These are phyloP conservation scores for Hirudinaria manillensis DNA, from an alignment of 2,888 invertebrate species.

Conservation along the genomic window DNA sequence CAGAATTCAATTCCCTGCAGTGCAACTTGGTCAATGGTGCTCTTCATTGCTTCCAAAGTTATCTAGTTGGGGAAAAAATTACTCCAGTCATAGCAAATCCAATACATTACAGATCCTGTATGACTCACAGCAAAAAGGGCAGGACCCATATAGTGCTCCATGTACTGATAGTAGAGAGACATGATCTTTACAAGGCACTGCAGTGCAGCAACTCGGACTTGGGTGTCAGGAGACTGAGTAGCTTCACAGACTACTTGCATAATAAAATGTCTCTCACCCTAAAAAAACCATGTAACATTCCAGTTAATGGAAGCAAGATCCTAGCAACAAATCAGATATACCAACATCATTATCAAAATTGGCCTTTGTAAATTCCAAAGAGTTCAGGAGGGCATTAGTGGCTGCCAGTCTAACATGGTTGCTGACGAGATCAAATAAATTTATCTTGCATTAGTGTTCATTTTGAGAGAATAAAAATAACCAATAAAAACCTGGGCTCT, in stretches of 20 bases:
- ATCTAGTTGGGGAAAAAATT: constrained; percentile 60
- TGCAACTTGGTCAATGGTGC: constrained; percentile 87
- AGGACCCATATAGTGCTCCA: constrained; percentile 98
- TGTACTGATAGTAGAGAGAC: constrained; percentile 93
- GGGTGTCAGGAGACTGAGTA: constrained; percentile 83
- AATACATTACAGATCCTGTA: neutral
- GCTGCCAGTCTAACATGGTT: constrained; percentile 91
- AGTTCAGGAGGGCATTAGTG: constrained; percentile 90
- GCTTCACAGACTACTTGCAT: constrained; percentile 99
- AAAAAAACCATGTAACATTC: constrained; percentile 16
- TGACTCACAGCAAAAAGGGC: constrained; percentile 77
- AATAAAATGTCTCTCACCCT: constrained; percentile 90
- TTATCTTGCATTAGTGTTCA: neutral
- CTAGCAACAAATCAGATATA: neutral
- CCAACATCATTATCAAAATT: constrained; percentile 89
- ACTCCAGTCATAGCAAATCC: constrained; percentile 7
- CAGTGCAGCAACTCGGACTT: constrained; percentile 89
- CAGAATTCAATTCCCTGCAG: constrained; percentile 99
- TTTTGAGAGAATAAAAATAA: neutral
- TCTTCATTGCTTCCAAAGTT: constrained; percentile 95
- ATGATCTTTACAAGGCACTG: constrained; percentile 97
- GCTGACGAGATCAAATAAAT: constrained; percentile 55
- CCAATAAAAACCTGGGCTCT: constrained; percentile 63
- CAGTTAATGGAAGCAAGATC: neutral
- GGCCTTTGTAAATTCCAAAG: constrained; percentile 92